Base-by-base conservation (phyloP, 2,797 vertebrate species). In the Lutjanus campechanus region DNA sequence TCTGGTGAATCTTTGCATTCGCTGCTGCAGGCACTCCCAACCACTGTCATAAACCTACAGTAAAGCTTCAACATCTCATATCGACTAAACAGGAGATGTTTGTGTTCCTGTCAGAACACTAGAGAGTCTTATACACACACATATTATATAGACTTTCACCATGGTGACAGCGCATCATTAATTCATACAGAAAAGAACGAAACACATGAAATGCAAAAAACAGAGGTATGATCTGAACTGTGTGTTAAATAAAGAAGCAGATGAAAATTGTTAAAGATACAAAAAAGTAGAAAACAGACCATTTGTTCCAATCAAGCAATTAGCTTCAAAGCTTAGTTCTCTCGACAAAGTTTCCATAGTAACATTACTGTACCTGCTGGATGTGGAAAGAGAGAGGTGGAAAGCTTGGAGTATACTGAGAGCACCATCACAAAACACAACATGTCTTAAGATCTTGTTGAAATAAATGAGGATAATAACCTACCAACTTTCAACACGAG, bases 391-490 rank as follows among this genome's bases (percentile, higher is more conserved):
- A 51, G 16, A 17, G 29, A 66, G 20, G 56, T 0, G 1, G 40
- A 72, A 73, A 59, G 61, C 81, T 47, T 64, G 59, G 40, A 51
- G 10, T 65, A 11, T 0, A 0, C 62, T 47, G 11, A 29, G 53
- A 68, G 47, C 53, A 76, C 12, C 40, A 8, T 49, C 60, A 56
- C 74, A 74, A 44, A 61, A 54, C 60, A 65, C 53, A 67, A 56
- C 11, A 43, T 11, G 7, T 46, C 43, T 64, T 46, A 41, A 51
- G 29, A 61, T 49, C 10, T 41, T 60, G 36, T 69, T 64, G 15
- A 69, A 84, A 89, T 67, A 76, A 75, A 87, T 72, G 22, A 77
- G 62, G 16, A 75, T 46, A 83, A 85, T 69, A 82, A 75, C 15
- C 17, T n/a, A 11, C 8, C 1, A 0, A 56, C 41, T 11, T 64